Percentiles rank a stretch among this genome's conserved stretches.
Evolutionary conservation across 2,888 invertebrate species (phyloP).

Genomic region (Tetranychus truncatus): DNA sequence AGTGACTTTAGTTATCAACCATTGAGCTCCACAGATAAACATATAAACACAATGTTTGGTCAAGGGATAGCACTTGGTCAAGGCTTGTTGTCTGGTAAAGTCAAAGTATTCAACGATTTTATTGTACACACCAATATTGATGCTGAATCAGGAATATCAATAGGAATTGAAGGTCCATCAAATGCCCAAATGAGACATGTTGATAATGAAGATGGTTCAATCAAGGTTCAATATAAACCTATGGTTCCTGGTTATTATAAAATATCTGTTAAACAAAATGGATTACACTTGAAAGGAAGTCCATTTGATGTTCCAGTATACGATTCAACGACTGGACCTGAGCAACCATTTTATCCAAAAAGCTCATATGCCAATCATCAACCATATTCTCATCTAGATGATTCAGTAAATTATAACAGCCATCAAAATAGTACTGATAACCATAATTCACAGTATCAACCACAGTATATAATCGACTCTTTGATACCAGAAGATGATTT

Average conservation of each 20-base stretch:
- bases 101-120: conserved; percentile 1
- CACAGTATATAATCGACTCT: background rate
- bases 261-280: conserved; percentile 10
- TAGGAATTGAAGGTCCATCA: background rate
- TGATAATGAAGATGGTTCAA: conserved; percentile 2
- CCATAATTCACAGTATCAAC: background rate
- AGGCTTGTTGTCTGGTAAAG: background rate
- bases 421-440: background rate
- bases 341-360: conserved; percentile 3
- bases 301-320: conserved; percentile 8
- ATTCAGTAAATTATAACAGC: background rate
- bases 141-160: conserved; percentile 2
- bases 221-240: conserved; percentile 6
- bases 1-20: background rate
- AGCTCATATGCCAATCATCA: background rate
- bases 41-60: background rate
- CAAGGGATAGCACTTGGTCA: conserved; percentile 1
- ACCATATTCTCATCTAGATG: background rate
- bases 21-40: background rate
- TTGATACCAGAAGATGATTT: background rate
- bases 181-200: background rate
- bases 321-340: background rate
- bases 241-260: conserved; percentile 9
- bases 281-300: conserved; percentile 10
- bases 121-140: background rate